phyloP scores from a whole-genome alignment of 2,888 invertebrate species.

The Ethmia dodecea region DNA sequence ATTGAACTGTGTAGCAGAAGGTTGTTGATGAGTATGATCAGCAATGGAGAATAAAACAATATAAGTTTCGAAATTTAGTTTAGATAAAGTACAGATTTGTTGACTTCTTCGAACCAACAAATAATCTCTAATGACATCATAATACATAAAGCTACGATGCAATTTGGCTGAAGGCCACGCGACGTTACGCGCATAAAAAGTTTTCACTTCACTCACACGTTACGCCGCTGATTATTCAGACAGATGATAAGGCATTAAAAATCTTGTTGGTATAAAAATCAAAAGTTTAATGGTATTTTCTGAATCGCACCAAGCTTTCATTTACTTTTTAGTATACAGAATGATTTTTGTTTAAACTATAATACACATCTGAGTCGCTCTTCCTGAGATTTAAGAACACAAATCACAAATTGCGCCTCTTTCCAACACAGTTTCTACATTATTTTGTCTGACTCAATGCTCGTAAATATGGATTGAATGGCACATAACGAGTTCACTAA shows the following conservation, averaged over 20 bases:
- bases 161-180: too few species aligned
- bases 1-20: too few species aligned
- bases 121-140: too few species aligned
- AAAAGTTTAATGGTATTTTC: constrained; percentile 79
- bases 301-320: constrained; percentile 78
- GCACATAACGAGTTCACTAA: constrained; percentile 49
- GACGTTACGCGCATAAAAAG: too few species aligned
- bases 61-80: too few species aligned
- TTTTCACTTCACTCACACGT: too few species aligned
- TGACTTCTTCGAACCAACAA: too few species aligned
- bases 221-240: too few species aligned
- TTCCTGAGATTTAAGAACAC: constrained; percentile 53
- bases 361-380: constrained; percentile 62
- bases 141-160: too few species aligned
- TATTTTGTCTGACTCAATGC: constrained; percentile 73
- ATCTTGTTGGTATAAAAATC: constrained; percentile 75
- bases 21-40: too few species aligned
- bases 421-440: constrained; percentile 50
- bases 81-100: too few species aligned
- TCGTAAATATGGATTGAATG: constrained; percentile 44
- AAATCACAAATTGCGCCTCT: constrained; percentile 51
- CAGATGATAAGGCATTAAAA: constrained; percentile 48
- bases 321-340: constrained; percentile 77
- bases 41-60: too few species aligned
- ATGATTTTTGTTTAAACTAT: constrained; percentile 73